Base-by-base conservation (phyloP, 2,797 vertebrate genomes). In the Gallirallus australis region DNA sequence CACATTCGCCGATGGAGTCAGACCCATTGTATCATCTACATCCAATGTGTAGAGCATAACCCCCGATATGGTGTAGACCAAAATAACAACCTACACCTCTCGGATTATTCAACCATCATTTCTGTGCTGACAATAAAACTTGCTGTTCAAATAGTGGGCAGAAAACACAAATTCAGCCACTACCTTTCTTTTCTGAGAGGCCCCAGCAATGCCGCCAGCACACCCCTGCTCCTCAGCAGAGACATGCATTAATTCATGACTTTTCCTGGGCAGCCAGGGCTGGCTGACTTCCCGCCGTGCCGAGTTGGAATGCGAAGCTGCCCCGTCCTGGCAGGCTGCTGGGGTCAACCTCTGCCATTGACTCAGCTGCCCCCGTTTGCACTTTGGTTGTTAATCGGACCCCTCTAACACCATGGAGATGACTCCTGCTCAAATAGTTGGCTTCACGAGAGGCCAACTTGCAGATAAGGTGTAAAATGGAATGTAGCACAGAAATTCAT, bases 311-410 rank as follows among this genome's bases (percentile, higher is more conserved):
- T 39, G 90, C 0, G 2, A 82, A 94, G 77, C 94, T 87, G 94
- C 75, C 95, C 56, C 25, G 59, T 89, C 78, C 89, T 91, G 95
- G 93, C 95, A 86, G 61, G 82, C 89, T 71, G 80, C 93, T 90
- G 93, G 80, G 70, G 47, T 90, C 93, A 93, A 10, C 35, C 69
- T 31, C 73, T 86, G 89, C 90, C 92, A 64, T 16, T 77, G 90
- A 86, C 78, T 90, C 86, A 47, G 86, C 94, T 90, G 94, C 90
- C 91, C 91, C 82, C 1, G 11, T 66, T 20, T 16, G 69, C 94
- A 35, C 96, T 60, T 17, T 3, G 14, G 76, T 2, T 53, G 93
- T 82, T 92, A 6, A 88, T 69, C 18, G 1, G 80, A 24, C 35
- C 85, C 86, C 70, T 84, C 54, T 59, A 19, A 12, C 63, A 8